Percentiles rank a stretch among this genome's conserved stretches.
phyloP scores from a whole-genome alignment of 1,140 invertebrate species.

The Eciton burchellii region DNA sequence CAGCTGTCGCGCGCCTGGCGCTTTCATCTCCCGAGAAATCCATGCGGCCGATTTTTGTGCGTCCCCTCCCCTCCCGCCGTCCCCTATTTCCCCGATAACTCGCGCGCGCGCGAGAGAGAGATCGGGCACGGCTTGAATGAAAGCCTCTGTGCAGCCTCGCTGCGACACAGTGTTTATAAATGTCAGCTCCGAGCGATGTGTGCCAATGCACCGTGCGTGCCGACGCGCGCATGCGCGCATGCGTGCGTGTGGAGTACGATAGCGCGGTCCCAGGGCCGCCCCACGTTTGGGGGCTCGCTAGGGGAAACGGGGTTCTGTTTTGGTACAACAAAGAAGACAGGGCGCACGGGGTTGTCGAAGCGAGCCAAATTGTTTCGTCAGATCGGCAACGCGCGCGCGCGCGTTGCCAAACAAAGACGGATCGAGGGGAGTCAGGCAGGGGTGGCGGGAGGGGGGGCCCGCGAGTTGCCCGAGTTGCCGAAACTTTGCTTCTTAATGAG shows the following conservation, averaged over 20 bases:
- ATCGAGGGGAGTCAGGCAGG: neutral
- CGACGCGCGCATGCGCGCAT: neutral
- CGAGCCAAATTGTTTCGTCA: slow-evolving; percentile 69
- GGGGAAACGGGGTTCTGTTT: slow-evolving; percentile 49
- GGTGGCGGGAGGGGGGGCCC: neutral
- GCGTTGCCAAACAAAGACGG: slow-evolving; percentile 30
- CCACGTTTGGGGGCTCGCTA: neutral
- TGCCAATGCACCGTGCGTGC: slow-evolving; percentile 60
- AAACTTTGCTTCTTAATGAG: slow-evolving; percentile 33
- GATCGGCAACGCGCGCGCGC: slow-evolving; percentile 62
- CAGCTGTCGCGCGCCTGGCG: slow-evolving; percentile 21
- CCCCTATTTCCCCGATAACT: slow-evolving; percentile 64
- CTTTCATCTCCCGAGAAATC: slow-evolving; percentile 45
- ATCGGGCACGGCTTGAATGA: slow-evolving; percentile 66
- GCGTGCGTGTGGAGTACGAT: neutral
- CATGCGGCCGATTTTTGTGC: neutral
- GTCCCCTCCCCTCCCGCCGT: slow-evolving; percentile 64
- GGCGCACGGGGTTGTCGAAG: slow-evolving; percentile 43
- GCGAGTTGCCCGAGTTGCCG: neutral
- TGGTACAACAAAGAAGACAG: slow-evolving; percentile 64
- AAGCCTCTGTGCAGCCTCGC: slow-evolving; percentile 61
- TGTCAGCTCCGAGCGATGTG: slow-evolving; percentile 68
- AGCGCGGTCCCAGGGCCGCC: slow-evolving; percentile 16
- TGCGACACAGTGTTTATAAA: slow-evolving; percentile 69
- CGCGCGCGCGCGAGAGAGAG: slow-evolving; percentile 54